These are phyloP conservation scores for Rostratula benghalensis DNA, from an alignment of 2,113 vertebrate species.

Conservation along the genomic window DNA sequence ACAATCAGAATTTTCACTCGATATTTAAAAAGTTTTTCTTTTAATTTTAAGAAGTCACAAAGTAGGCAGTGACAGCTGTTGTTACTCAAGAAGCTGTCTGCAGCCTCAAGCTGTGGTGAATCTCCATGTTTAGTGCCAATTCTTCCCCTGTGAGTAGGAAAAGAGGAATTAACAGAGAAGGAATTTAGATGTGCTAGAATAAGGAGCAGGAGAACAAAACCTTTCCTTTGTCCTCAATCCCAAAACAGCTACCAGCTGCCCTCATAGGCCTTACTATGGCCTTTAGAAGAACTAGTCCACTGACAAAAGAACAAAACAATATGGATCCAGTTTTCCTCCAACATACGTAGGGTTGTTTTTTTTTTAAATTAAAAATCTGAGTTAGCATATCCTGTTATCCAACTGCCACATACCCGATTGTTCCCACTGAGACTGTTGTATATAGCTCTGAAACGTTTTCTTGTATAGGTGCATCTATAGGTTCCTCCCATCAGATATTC, in stretches of 20 bases:
- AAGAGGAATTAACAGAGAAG: background rate
- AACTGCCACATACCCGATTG: conserved; percentile 82
- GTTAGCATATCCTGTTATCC: background rate
- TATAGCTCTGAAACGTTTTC: conserved; percentile 94
- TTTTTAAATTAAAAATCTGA: background rate
- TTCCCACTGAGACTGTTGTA: conserved; percentile 97
- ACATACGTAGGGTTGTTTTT: background rate
- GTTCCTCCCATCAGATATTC: conserved; percentile 98
- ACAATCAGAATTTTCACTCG: background rate
- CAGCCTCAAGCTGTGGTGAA: background rate
- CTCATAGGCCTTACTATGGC: background rate
- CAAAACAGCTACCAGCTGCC: background rate
- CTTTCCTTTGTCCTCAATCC: background rate
- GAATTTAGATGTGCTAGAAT: background rate
- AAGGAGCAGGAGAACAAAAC: background rate
- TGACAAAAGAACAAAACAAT: background rate
- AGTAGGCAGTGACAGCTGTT: background rate
- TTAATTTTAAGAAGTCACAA: background rate
- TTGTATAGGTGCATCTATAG: conserved; percentile 95
- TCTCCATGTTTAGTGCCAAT: background rate
- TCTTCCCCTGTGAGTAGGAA: background rate
- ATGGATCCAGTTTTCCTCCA: background rate
- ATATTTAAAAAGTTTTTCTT: background rate
- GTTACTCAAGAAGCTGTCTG: background rate
- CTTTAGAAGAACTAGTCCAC: background rate